phyloP scores from a whole-genome alignment of 1,140 invertebrate genomes.

The Oedothorax gibbosus region DNA sequence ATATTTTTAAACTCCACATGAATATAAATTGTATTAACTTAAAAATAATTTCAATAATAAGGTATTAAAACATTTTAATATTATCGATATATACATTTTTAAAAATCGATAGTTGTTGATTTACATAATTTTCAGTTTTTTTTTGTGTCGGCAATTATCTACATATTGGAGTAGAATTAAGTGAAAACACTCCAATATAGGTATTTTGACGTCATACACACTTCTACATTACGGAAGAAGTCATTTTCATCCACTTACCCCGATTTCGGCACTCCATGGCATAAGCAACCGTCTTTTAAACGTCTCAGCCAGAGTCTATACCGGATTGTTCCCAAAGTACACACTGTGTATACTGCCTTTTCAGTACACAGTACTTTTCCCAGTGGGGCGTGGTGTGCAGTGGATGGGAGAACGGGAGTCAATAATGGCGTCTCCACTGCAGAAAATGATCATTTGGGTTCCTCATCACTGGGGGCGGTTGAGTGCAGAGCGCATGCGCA shows the following conservation, averaged over 20 bases:
- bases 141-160: no score
- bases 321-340: background rate
- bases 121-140: no score
- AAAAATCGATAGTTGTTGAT: no score
- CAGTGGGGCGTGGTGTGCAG: background rate
- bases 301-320: conserved; percentile 35
- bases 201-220: no score
- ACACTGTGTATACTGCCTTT: background rate
- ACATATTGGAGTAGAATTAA: no score
- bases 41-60: no score
- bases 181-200: no score
- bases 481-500: conserved; percentile 35
- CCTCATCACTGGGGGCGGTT: conserved; percentile 52
- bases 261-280: conserved; percentile 44
- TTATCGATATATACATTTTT: no score
- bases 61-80: no score
- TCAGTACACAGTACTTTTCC: background rate
- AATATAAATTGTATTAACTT: no score
- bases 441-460: conserved; percentile 45
- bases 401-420: background rate
- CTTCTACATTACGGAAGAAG: no score
- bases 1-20: no score
- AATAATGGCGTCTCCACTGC: conserved; percentile 50
- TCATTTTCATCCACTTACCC: conserved; percentile 27
- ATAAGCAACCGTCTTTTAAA: conserved; percentile 45